Evolutionary conservation across 2,113 vertebrate genomes (phyloP), one percentile per base, ranked within the genome.

Genomic region (Amphiprion percula): DNA sequence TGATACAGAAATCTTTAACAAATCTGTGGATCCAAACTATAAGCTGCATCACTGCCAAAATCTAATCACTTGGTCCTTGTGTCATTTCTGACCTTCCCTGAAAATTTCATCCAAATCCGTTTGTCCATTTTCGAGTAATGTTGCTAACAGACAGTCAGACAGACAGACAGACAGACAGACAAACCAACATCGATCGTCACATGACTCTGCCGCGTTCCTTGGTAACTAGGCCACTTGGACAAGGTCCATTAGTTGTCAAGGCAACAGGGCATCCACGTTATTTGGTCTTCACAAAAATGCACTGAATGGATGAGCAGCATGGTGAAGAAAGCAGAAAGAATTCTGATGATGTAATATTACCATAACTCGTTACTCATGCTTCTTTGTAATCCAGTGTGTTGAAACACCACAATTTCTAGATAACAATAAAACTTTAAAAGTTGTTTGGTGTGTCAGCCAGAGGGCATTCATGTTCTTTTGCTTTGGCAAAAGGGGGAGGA

Each of bases 201-300:
- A 26, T 26, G 26, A 26, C 26, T 26, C 3, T 26, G 26, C 26
- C 26, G 26, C 26, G 26, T 26, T 26, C 10, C 10, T 52, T 33
- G 26, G 26, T 26, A 49, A 47, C 54, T 61, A 19, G 53, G n/a
- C 53, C 46, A 46, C 39, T 56, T 46, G 56, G 47, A 85, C 47
- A n/a, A 53, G 59, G 60, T 52, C 63, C 46, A 4, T 23, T 11
- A 2, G 56, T 33, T 12, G 47, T 47, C 68, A 77, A 14, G 52
- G 66, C 26, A 68, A 75, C 67, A 0, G 15, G 24, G 14, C 30
- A n/a, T 67, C 26, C 10, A 53, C 63, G 50, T n/a, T 44, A 41
- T 70, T 33, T 62, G 28, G 7, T 3, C 49, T 39, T 24, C 55
- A 62, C 55, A 61, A 26, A 69, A 10, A 63, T 16, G 17, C 37